These are phyloP conservation scores for Tortricodes alternella DNA, from an alignment of 2,888 invertebrate genomes.

Conservation along the genomic window DNA sequence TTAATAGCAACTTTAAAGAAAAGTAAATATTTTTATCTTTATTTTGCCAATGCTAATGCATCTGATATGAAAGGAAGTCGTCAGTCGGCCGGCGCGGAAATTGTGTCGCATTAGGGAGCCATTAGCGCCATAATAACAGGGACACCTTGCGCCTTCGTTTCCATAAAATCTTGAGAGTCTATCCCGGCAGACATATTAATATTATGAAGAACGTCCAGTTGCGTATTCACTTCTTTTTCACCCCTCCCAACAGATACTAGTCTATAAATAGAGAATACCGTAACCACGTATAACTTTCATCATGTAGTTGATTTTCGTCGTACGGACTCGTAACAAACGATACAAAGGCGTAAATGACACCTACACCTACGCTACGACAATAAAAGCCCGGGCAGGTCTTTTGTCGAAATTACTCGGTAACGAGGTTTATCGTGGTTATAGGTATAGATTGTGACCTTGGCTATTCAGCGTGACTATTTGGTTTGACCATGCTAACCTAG, in stretches of 20 bases:
- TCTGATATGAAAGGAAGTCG: conserved; percentile 31
- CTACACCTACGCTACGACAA: background rate
- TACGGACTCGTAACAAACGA: background rate
- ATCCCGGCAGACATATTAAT: conserved; percentile 20
- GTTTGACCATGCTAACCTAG: conserved; percentile 7
- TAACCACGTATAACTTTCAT: background rate
- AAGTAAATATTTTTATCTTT: conserved; percentile 24
- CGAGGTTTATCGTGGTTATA: conserved; percentile 12
- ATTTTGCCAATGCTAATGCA: conserved; percentile 28
- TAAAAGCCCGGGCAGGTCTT: background rate
- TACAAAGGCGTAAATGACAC: background rate
- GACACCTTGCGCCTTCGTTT: conserved; percentile 25
- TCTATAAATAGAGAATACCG: conserved; percentile 7
- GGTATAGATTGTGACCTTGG: conserved; percentile 19
- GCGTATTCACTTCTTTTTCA: conserved; percentile 16
- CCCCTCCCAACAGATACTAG: conserved; percentile 6
- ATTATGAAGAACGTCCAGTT: background rate
- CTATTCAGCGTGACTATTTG: conserved; percentile 10
- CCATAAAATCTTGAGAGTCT: background rate
- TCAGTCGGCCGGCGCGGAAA: conserved; percentile 31
- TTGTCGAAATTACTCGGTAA: background rate
- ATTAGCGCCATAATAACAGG: conserved; percentile 31
- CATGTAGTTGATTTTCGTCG: conserved; percentile 1
- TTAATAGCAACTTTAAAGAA: conserved; percentile 6
- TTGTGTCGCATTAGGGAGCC: conserved; percentile 32